phyloP scores from a whole-genome alignment of 2,113 vertebrate species.

The Proteles cristata region DNA sequence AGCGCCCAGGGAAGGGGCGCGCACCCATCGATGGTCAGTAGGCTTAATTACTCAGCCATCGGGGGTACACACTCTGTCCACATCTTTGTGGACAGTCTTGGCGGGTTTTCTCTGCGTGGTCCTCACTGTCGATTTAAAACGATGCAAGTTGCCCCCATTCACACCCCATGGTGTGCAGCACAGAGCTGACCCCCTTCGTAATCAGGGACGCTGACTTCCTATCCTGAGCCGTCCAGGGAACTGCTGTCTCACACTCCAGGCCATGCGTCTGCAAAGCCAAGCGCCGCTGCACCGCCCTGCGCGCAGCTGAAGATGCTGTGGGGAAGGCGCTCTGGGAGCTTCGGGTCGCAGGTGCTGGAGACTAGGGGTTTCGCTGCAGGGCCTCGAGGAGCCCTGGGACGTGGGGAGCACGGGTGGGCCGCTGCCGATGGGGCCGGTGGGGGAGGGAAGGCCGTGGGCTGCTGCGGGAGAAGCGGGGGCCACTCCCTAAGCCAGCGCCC shows the following conservation, averaged over 20 bases:
- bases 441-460: too few species aligned
- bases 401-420: too few species aligned
- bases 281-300: too few species aligned
- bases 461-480: background rate
- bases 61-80: background rate
- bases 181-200: background rate
- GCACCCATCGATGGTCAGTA: too few species aligned
- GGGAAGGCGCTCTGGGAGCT: background rate
- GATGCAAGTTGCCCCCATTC: fast-evolving
- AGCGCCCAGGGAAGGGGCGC: background rate
- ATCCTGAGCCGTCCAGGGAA: background rate
- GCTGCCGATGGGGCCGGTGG: fast-evolving
- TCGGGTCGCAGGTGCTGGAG: too few species aligned
- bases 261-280: background rate
- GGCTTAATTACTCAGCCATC: too few species aligned
- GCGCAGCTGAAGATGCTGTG: too few species aligned
- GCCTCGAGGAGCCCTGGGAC: background rate
- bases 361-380: background rate
- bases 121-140: background rate
- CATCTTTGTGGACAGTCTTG: background rate
- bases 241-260: background rate
- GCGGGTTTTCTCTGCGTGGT: background rate
- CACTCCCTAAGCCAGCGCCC: too few species aligned
- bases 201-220: background rate
- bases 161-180: fast-evolving